Evolutionary conservation across 1,140 invertebrate genomes (phyloP).

Genomic region (Popillia japonica): DNA sequence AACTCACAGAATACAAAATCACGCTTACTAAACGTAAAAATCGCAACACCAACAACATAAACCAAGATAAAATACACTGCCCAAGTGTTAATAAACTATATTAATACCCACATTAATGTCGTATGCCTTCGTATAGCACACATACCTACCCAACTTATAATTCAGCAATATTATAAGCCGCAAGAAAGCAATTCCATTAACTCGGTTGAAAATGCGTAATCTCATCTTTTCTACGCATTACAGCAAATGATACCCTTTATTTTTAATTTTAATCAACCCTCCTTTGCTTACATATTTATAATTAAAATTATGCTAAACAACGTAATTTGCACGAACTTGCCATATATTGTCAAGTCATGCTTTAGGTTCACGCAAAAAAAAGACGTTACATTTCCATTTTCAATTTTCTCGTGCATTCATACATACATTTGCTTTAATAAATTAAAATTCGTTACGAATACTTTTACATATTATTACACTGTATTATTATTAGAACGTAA

Average conservation of each 20-base stretch:
- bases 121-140: background rate
- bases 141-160: background rate
- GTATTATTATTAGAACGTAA: too few relatives aligned
- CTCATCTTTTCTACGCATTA: background rate
- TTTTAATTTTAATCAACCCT: conserved; percentile 7
- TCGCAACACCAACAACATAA: background rate
- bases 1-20: background rate
- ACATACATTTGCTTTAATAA: too few relatives aligned
- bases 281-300: background rate
- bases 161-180: background rate
- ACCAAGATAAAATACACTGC: background rate
- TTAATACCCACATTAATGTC: background rate
- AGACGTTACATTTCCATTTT: too few relatives aligned
- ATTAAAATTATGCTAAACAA: background rate
- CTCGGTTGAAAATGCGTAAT: background rate
- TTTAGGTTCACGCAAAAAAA: too few relatives aligned
- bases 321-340: too few relatives aligned
- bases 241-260: background rate
- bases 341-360: too few relatives aligned
- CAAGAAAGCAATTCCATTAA: background rate
- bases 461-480: too few relatives aligned
- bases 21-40: background rate
- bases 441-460: too few relatives aligned
- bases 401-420: too few relatives aligned
- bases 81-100: background rate